Conservation (phyloP, 2,888 invertebrate species). For the Ophraella communa region DNA sequence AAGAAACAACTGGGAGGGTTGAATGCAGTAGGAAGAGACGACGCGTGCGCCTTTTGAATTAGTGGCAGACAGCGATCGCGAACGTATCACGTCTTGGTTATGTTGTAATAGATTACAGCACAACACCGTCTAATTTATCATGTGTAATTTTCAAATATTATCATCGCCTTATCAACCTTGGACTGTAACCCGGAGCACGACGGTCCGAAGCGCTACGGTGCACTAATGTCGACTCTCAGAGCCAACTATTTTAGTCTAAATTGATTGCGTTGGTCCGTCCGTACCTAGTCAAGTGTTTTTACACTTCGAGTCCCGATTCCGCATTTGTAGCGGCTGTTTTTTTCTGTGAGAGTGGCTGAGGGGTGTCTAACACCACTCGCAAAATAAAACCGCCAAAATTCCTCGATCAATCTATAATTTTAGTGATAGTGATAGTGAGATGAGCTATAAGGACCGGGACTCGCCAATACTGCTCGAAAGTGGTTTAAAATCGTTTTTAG, state of each 20-base stretch:
- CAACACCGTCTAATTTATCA: constrained; percentile 50
- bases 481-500: constrained; percentile 85
- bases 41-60: constrained; percentile 39
- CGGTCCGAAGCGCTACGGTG: constrained; percentile 54
- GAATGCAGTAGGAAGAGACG: constrained; percentile 27
- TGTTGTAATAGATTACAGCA: constrained; percentile 51
- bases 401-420: constrained; percentile 59
- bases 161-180: constrained; percentile 58
- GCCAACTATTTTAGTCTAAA: constrained; percentile 59
- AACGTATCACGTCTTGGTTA: constrained; percentile 48
- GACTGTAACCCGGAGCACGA: constrained; percentile 55
- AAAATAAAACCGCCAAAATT: constrained; percentile 56
- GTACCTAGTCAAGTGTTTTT: constrained; percentile 28
- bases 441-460: constrained; percentile 87
- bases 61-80: constrained; percentile 31
- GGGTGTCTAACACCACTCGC: constrained; percentile 48
- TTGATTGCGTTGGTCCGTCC: constrained; percentile 54
- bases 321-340: constrained; percentile 35
- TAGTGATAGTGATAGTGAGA: constrained; percentile 68
- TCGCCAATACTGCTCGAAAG: constrained; percentile 88
- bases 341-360: constrained; percentile 41
- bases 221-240: constrained; percentile 55
- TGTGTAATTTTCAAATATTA: constrained; percentile 48
- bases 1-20: constrained; percentile 32
- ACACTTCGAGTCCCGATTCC: constrained; percentile 35